A percentile compares a stretch with the other conserved stretches of the same genome.
These are phyloP conservation scores for Ariolimax columbianus DNA, from an alignment of 2,888 invertebrate species.

Conservation along the genomic window DNA sequence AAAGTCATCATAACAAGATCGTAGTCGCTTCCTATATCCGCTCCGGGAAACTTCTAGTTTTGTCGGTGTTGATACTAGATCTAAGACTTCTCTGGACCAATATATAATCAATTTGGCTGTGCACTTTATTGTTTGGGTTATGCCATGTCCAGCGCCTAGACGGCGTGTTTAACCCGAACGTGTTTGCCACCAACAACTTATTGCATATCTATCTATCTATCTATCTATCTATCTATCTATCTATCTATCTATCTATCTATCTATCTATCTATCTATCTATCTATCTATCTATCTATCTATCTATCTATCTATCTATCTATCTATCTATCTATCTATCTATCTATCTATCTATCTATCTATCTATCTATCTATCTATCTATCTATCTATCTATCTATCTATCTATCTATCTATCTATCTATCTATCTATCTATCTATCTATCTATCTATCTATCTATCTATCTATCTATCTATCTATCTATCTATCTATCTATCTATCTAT, in stretches of 20 bases:
- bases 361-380: conserved; percentile 3
- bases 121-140: too few relatives aligned
- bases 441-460: conserved; percentile 20
- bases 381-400: not conserved
- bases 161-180: too few relatives aligned
- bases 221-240: conserved; percentile 20
- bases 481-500: conserved; percentile 18
- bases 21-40: too few relatives aligned
- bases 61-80: too few relatives aligned
- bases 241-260: not conserved
- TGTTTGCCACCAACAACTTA: too few relatives aligned
- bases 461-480: conserved; percentile 20
- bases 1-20: too few relatives aligned
- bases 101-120: too few relatives aligned
- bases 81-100: too few relatives aligned
- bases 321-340: not conserved
- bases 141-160: too few relatives aligned
- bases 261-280: not conserved
- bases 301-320: not conserved
- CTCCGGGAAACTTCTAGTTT: too few relatives aligned
- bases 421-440: conserved; percentile 20
- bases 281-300: not conserved
- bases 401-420: not conserved
- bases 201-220: too few relatives aligned
- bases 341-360: conserved; percentile 15